Base-by-base conservation (phyloP, 2,113 vertebrate species). In the Pachycephala philippinensis region DNA sequence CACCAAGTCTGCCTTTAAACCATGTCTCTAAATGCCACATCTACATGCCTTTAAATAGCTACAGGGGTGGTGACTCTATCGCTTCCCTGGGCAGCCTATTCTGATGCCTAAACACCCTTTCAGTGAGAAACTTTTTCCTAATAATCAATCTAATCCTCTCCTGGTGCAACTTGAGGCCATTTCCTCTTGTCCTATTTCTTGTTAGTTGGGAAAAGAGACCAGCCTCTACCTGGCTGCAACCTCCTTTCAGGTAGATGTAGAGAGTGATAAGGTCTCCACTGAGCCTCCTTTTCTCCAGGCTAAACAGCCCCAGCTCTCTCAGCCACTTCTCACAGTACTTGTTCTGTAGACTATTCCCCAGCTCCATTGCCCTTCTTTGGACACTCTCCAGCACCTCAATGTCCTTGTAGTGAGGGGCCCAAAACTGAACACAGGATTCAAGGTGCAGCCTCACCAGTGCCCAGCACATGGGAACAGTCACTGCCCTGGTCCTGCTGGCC, bases 161-260 rank as follows among this genome's bases (percentile, higher is more conserved):
- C 16, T 28, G 37, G 11, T 1, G 3, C 52, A 42, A 10, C 20
- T 39, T 71, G 20, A 95, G 20, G 27, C 27, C 3, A 5, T 68
- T 72, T 68, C 5, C 10, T 61, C 23, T 53, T 12, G 10, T 39
- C 7, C 7, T 71, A 3, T 28, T 2, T 4, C 30, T 14, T n/a
- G 9, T 52, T 31, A 47, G 3, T 8, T 52, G 26, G 7, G 20
- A 76, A 37, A 70, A 75, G 7, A 47, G 35, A 30, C 8, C 1
- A 4, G n/a, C 5, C 1, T 7, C 19, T 9, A 33, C 5, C 33
- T 50, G 2, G 0, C 13, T 40, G 12, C 3, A n/a, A 2, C 10
- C 17, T 33, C 30, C 33, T 83, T 42, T 47, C 35, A 50, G 22
- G 33, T 0, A 71, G 15, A 0, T 57, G 10, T 18, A 52, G 30